Percentiles rank a stretch among this genome's conserved stretches.
Conservation (phyloP, 1,140 invertebrate species). For the Brachystomella parvula region DNA sequence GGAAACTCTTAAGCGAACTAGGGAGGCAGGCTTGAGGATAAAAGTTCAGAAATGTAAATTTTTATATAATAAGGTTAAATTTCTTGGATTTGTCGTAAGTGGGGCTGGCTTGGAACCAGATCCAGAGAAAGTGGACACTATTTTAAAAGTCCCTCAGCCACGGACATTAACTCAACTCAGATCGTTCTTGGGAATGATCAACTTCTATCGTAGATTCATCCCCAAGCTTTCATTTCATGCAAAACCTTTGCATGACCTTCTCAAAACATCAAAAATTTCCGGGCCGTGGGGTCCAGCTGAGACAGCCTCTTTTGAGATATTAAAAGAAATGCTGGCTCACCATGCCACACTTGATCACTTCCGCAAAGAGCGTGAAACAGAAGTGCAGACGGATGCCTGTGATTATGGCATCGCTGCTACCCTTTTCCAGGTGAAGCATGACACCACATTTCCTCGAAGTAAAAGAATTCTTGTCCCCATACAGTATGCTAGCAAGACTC, state of each 20-base stretch:
- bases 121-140: not conserved
- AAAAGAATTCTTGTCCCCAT: not conserved
- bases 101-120: not conserved
- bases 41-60: too few relatives aligned
- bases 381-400: not conserved
- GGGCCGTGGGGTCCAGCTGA: not conserved
- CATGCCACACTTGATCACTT: not conserved
- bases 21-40: too few relatives aligned
- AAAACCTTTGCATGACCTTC: not conserved
- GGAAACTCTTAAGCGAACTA: too few relatives aligned
- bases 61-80: not conserved
- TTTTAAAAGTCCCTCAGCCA: not conserved
- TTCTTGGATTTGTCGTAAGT: not conserved
- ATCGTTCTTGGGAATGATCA: slow-evolving; percentile 2
- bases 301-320: not conserved
- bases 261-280: not conserved
- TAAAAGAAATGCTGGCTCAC: not conserved
- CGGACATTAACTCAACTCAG: not conserved
- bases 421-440: not conserved
- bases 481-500: not conserved
- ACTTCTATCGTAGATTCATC: not conserved
- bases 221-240: not conserved
- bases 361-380: not conserved
- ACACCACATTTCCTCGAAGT: not conserved
- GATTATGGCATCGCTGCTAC: not conserved